Percentiles rank a stretch among this genome's conserved stretches.
phyloP scores from a whole-genome alignment of 2,113 vertebrate genomes.

The Myiozetetes cayanensis region DNA sequence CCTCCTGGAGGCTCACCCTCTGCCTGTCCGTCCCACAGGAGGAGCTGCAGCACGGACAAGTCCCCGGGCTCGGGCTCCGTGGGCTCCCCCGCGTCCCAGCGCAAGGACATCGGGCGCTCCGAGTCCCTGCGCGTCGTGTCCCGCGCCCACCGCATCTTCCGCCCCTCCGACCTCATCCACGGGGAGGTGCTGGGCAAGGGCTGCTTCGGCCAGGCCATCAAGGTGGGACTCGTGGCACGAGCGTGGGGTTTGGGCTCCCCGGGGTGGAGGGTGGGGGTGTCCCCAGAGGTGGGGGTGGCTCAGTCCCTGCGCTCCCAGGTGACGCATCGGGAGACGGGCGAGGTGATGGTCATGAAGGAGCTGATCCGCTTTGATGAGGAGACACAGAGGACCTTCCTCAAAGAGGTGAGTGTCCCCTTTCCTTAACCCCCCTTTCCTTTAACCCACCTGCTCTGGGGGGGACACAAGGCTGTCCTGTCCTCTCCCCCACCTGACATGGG shows the following conservation, averaged over 20 bases:
- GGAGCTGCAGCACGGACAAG: slow-evolving; percentile 93
- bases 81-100: slow-evolving; percentile 83
- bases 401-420: slow-evolving; percentile 79
- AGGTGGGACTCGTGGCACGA: slow-evolving; percentile 68
- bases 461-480: fast-evolving
- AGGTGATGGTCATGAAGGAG: slow-evolving; percentile 99
- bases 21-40: slow-evolving; percentile 39
- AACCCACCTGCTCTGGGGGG: neutral
- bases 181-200: slow-evolving; percentile 95
- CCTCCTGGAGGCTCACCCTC: neutral
- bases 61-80: slow-evolving; percentile 84
- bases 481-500: neutral
- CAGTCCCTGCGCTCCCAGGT: slow-evolving; percentile 75
- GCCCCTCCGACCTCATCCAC: slow-evolving; percentile 94
- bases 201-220: slow-evolving; percentile 97
- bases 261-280: fast-evolving
- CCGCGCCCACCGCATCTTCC: slow-evolving; percentile 90
- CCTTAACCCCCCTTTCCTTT: neutral
- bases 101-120: slow-evolving; percentile 90
- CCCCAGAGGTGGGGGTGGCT: neutral
- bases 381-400: slow-evolving; percentile 93
- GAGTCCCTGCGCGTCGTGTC: slow-evolving; percentile 88
- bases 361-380: slow-evolving; percentile 96
- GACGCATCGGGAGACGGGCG: slow-evolving; percentile 91
- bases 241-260: fast-evolving